Evolutionary conservation across 2,797 vertebrate species (phyloP), one percentile per base, ranked within the genome.

Genomic region (Sebastiscus tertius): DNA sequence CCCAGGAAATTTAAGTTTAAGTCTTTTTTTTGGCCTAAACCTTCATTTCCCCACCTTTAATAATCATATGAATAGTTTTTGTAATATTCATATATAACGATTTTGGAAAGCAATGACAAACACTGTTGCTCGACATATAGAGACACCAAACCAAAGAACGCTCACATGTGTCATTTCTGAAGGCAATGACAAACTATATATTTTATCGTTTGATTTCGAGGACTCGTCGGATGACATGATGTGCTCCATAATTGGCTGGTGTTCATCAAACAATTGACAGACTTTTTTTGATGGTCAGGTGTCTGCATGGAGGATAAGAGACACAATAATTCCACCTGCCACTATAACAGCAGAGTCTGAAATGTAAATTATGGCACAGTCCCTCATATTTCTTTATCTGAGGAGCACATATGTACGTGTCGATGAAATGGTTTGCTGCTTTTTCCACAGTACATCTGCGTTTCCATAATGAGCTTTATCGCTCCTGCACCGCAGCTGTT

Each of bases 391-490:
- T 67, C 22, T 75, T 87, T 87, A 89, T 88, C 83, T 69, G 52
- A 34, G 33, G 20, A 69, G 31, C 71, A 73, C 86, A 84, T 61
- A 14, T 4, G 10, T 62, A 49, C 16, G 59, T 87, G 67, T 80
- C 75, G 52, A 84, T 75, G 60, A 77, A 89, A 85, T 27, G 18
- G 46, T 77, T 58, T 46, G 14, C 42, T 9, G 24, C 3, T 77
- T 71, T 83, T 52, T 72, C 39, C 27, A 78, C 52, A 24, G 29
- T 72, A 34, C 55, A 63, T 70, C 26, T 70, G 54, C 64, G 7
- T 88, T 83, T 62, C 39, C 72, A 33, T 75, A 73, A 86, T 89
- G 67, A 83, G 64, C 26, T 85, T 80, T 81, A 86, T 76, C 60
- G 63, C 49, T 52, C 8, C 14, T 33, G 31, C 9, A 12, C 24